Evolutionary conservation across 2,113 vertebrate genomes (phyloP).

Genomic region (Bujurquina vittata): DNA sequence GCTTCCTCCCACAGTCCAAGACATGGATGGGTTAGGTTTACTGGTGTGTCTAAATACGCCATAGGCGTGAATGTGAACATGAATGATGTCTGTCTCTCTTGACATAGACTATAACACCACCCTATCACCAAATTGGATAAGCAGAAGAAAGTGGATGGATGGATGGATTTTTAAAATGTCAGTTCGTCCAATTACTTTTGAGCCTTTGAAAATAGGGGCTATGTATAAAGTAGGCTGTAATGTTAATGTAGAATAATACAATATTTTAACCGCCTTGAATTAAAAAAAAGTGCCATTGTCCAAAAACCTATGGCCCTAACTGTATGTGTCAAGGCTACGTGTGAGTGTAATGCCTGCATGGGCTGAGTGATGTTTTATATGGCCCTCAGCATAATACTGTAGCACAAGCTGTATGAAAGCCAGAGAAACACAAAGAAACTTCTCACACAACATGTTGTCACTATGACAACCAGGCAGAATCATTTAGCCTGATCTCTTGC

Average conservation of each 20-base stretch:
- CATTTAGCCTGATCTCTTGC: constrained; percentile 79
- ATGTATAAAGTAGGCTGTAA: too few species aligned
- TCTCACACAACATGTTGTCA: constrained; percentile 81
- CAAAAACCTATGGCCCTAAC: neutral
- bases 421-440: constrained; percentile 78
- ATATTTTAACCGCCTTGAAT: neutral
- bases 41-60: neutral
- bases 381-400: constrained; percentile 58
- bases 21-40: neutral
- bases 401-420: constrained; percentile 72
- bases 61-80: neutral
- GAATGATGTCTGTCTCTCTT: neutral
- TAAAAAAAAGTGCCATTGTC: neutral
- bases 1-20: neutral
- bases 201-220: neutral
- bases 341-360: constrained; percentile 13
- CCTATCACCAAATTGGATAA: too few species aligned
- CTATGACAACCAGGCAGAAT: constrained; percentile 83
- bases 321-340: constrained; percentile 35
- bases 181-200: neutral
- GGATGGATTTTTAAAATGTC: neutral
- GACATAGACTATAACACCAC: neutral
- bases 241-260: too few species aligned
- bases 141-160: neutral
- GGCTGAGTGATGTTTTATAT: constrained; percentile 47